Conservation (phyloP, 2,113 vertebrate genomes). For the Theropithecus gelada region DNA sequence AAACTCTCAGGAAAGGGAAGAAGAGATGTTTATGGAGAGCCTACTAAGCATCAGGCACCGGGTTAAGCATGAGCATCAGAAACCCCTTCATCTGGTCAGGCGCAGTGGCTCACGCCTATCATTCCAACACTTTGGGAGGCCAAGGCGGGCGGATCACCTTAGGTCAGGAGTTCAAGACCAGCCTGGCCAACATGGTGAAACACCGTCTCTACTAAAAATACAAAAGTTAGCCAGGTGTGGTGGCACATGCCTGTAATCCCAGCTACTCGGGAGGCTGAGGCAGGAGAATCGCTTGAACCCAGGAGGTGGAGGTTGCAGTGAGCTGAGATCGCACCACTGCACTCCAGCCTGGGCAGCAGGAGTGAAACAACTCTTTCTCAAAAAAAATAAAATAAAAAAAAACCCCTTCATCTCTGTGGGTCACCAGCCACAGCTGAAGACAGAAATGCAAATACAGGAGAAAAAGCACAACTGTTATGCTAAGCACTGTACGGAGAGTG, state of each 20-base stretch:
- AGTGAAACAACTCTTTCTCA: not conserved
- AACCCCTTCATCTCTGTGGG: not conserved
- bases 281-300: not conserved
- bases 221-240: not conserved
- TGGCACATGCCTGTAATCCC: not conserved
- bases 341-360: not conserved
- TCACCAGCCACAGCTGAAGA: not conserved
- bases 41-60: not conserved
- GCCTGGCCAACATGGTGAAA: not conserved
- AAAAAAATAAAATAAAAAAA: not conserved
- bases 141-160: not conserved
- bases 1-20: not conserved
- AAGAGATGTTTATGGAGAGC: not conserved
- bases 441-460: not conserved
- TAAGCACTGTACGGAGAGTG: not conserved
- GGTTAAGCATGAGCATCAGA: not conserved
- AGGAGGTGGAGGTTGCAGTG: not conserved
- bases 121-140: not conserved
- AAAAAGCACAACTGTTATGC: not conserved
- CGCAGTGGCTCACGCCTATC: not conserved
- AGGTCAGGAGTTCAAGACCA: not conserved
- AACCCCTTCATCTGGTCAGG: not conserved
- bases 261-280: not conserved
- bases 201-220: not conserved
- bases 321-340: not conserved